These are phyloP conservation scores for Nothobranchius kuhntae DNA, from an alignment of 2,113 vertebrate genomes.

Conservation along the genomic window DNA sequence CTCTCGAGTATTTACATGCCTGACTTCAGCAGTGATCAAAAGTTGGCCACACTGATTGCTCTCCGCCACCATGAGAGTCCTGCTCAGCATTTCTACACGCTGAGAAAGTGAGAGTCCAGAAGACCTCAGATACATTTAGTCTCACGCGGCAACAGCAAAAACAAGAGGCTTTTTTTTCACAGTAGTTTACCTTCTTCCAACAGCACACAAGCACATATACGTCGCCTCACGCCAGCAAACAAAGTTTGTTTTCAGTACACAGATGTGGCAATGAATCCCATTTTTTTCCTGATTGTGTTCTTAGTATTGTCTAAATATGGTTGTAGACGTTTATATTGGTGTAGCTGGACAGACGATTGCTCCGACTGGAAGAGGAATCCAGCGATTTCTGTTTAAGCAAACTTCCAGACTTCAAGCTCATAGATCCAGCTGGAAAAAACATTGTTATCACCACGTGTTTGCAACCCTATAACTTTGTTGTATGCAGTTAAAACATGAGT, in stretches of 20 bases:
- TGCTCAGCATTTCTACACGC: conserved; percentile 50
- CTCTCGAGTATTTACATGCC: conserved; percentile 64
- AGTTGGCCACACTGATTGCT: conserved; percentile 25
- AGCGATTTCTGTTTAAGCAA: conserved; percentile 12
- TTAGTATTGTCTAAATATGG: conserved; percentile 48
- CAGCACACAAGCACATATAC: conserved; percentile 57
- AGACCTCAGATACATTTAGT: conserved; percentile 29
- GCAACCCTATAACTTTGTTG: conserved; percentile 1
- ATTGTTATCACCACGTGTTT: conserved; percentile 6
- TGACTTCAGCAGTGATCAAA: conserved; percentile 25
- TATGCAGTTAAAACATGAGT: conserved; percentile 5
- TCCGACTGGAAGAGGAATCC: conserved; percentile 2
- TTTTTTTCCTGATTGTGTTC: conserved; percentile 29
- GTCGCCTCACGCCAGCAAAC: conserved; percentile 51
- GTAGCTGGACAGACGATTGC: background rate
- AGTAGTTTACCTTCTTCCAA: conserved; percentile 65
- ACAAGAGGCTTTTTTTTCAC: conserved; percentile 58
- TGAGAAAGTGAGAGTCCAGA: conserved; percentile 38
- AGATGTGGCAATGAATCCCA: conserved; percentile 35
- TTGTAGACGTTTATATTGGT: conserved; percentile 25
- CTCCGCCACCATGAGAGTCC: conserved; percentile 34
- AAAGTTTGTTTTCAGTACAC: conserved; percentile 48
- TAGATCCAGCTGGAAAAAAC: conserved; percentile 4
- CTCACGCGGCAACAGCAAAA: conserved; percentile 41
- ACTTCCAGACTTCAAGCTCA: background rate